These are phyloP conservation scores for Metalampra italica DNA, from an alignment of 2,888 invertebrate genomes.

Conservation along the genomic window DNA sequence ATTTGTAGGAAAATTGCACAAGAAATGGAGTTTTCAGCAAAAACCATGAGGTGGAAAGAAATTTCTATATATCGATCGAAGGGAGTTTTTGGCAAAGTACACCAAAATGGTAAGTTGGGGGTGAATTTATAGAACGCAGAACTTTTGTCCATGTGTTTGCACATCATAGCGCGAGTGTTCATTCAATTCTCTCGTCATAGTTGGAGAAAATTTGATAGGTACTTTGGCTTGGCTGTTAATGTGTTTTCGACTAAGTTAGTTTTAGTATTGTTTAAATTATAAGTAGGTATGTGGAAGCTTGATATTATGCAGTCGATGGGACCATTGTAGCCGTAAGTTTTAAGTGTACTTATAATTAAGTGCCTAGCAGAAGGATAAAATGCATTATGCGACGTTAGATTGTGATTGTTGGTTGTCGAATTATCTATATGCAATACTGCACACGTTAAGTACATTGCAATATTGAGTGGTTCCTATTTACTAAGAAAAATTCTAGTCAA, in stretches of 20 bases:
- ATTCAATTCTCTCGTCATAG: too few species aligned
- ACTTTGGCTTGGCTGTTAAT: too few species aligned
- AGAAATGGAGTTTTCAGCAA: too few species aligned
- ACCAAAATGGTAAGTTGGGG: too few species aligned
- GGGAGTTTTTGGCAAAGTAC: too few species aligned
- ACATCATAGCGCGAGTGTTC: too few species aligned
- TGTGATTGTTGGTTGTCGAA: conserved; percentile 36
- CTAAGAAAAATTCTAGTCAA: conserved; percentile 43
- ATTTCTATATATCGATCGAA: too few species aligned
- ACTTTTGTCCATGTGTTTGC: too few species aligned
- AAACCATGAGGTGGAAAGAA: too few species aligned
- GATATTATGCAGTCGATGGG: conserved; percentile 21
- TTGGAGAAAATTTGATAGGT: too few species aligned
- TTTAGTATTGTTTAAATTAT: neutral
- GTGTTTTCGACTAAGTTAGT: neutral
- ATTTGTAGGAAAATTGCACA: too few species aligned
- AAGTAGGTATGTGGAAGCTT: conserved; percentile 6
- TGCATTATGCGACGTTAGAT: conserved; percentile 11
- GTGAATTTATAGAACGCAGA: too few species aligned
- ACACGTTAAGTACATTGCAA: conserved; percentile 1
- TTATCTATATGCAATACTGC: neutral
- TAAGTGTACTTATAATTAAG: conserved; percentile 29
- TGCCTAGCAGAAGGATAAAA: conserved; percentile 29
- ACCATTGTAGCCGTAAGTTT: conserved; percentile 26
- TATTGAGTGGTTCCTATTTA: conserved; percentile 15